These are phyloP conservation scores for Pleuronectes platessa DNA, from an alignment of 2,113 vertebrate species.

Conservation along the genomic window DNA sequence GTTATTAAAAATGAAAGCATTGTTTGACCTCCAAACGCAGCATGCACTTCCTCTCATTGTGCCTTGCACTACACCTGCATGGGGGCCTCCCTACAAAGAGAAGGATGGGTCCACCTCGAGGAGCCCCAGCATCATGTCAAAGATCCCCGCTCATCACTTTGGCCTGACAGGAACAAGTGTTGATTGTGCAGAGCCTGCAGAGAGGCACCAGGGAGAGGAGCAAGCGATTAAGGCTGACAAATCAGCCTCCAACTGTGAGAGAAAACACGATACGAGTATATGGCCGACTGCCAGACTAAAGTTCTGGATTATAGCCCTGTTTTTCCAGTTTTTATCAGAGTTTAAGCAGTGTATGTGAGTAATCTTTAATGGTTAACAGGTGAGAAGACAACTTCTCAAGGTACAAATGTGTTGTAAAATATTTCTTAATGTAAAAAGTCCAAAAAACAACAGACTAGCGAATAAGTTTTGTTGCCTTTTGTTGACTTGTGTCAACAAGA, in stretches of 20 bases:
- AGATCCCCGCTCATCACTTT: constrained; percentile 42
- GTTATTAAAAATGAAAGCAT: constrained; percentile 61
- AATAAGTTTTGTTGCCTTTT: no score
- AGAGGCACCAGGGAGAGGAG: constrained; percentile 51
- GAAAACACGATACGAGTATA: constrained; percentile 6
- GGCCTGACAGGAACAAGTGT: constrained; percentile 58
- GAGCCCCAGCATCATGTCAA: constrained; percentile 39
- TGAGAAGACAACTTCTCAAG: no score
- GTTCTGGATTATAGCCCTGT: background rate
- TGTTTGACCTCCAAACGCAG: constrained; percentile 52
- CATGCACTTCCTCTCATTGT: constrained; percentile 30
- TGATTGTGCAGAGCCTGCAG: constrained; percentile 68
- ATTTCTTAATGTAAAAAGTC: no score
- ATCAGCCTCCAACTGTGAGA: constrained; percentile 41
- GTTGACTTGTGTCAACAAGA: no score
- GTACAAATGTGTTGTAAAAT: no score
- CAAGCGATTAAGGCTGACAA: constrained; percentile 68
- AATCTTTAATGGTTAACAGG: background rate
- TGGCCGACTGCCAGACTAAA: background rate
- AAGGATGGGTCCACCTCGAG: constrained; percentile 44
- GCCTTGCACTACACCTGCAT: background rate
- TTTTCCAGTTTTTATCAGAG: background rate
- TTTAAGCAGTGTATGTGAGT: background rate
- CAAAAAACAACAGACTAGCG: no score
- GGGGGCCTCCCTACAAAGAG: constrained; percentile 24